Conservation (phyloP, 23 tunicate species). For the Styela plicata region DNA sequence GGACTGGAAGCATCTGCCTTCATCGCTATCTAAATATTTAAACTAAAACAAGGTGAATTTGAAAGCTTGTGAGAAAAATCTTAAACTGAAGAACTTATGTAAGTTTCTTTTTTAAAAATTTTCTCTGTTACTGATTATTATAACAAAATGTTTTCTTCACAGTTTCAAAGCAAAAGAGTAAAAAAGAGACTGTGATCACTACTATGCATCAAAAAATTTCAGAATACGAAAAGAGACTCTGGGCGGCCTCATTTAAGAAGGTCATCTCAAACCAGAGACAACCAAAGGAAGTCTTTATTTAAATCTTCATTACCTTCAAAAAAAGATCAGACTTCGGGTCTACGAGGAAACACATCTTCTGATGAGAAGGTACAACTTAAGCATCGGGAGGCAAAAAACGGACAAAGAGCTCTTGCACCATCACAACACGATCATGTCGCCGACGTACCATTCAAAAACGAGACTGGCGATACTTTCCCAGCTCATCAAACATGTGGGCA, state of each 20-base stretch:
- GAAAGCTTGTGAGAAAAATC: no score
- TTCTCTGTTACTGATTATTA: no score
- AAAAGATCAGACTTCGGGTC: not conserved
- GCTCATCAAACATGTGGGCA: conserved; percentile 34
- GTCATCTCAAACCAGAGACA: not conserved
- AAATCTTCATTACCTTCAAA: not conserved
- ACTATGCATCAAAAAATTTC: no score
- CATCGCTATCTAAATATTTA: no score
- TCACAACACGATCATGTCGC: conserved; percentile 39
- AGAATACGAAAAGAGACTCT: no score
- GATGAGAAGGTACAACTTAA: not conserved
- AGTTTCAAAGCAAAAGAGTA: no score
- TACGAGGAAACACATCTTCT: not conserved
- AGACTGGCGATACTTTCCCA: not conserved
- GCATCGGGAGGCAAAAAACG: conserved; percentile 65
- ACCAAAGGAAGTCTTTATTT: not conserved
- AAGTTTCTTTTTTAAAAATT: no score
- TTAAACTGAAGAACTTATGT: no score
- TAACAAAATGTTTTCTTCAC: no score
- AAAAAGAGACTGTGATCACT: no score
- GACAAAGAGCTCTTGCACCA: conserved; percentile 80
- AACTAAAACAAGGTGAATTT: no score
- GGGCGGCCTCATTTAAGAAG: not conserved
- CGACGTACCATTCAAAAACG: not conserved
- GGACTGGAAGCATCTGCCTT: no score